Conservation (phyloP, 37 sponge, comb jelly and placozoan species). For the Beroe ovata region DNA sequence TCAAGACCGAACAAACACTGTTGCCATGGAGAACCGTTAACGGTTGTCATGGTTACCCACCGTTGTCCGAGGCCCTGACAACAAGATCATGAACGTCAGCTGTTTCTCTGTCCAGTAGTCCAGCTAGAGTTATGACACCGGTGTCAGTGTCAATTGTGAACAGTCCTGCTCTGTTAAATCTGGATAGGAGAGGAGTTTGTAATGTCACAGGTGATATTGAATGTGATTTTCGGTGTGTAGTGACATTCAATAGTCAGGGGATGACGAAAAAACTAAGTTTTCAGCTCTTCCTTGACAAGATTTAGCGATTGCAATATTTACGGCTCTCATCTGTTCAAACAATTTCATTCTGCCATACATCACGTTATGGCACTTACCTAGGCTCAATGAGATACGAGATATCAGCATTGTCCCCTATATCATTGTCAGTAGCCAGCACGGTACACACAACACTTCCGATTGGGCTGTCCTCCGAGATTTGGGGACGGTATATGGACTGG, state of each 20-base stretch:
- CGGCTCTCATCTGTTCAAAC: too few relatives aligned
- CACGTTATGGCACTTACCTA: slow-evolving; percentile 13
- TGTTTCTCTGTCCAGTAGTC: slow-evolving; percentile 43
- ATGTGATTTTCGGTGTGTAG: background rate
- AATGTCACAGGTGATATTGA: background rate
- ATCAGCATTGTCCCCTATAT: slow-evolving; percentile 16
- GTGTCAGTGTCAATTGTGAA: slow-evolving; percentile 47
- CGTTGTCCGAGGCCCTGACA: slow-evolving; percentile 46
- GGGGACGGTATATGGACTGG: slow-evolving; percentile 50
- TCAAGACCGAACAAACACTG: too few relatives aligned
- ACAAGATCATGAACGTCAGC: slow-evolving; percentile 8
- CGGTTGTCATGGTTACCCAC: background rate
- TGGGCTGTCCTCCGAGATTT: slow-evolving; percentile 7
- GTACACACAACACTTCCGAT: slow-evolving; percentile 51
- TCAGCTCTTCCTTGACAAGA: too few relatives aligned
- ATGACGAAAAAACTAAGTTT: too few relatives aligned
- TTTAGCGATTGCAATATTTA: too few relatives aligned
- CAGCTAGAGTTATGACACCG: slow-evolving; percentile 9
- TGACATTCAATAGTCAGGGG: too few relatives aligned
- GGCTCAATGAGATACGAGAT: slow-evolving; percentile 37
- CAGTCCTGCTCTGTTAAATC: slow-evolving; percentile 53
- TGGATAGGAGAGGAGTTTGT: background rate
- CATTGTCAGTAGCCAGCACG: slow-evolving; percentile 35
- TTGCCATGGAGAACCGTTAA: too few relatives aligned
- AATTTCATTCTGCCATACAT: too few relatives aligned